Base-by-base conservation (phyloP, 2,888 invertebrate genomes). In the Phoronis australis region DNA sequence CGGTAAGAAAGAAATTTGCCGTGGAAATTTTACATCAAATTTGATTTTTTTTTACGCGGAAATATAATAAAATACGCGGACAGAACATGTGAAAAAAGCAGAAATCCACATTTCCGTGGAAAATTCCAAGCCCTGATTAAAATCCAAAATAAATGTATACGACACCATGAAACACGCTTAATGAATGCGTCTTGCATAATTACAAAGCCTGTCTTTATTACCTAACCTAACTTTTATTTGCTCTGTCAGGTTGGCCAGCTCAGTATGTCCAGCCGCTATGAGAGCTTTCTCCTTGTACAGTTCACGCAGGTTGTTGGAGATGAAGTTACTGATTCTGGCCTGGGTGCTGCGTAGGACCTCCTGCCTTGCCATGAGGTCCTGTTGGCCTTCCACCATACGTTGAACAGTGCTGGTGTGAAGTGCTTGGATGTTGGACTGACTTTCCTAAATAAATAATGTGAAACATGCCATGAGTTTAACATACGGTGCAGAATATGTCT, bases 231-330 rank as follows among this genome's bases (percentile, higher is more conserved):
- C 61, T 61, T 79, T 81, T 37, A 85, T 80, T 49, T 80, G 79
- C 55, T 79, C 78, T 1, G 83, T 81, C 78, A 84, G 79, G 20
- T 75, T 59, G 9, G 80, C 75, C 22, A 84, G 70, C 55, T 82
- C 79, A 50, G 75, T 68, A 61, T 84, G 83, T 2, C 83, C 83
- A 23, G 82, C 73, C 26, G 80, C 76, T 52, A 85, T 84, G 45
- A 84, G 67, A 35, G 80, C 78, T 65, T 83, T 84, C 65, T 85
- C 84, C 47, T 80, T 77, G n/a, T 75, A 75, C 43, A 85, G 69
- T 48, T 82, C 78, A 47, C 77, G 76, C 47, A 84, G 78, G 70
- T 84, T 85, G 44, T 76, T 72, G 39, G 81, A 78, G 4, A 84
- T 76, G 18, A 80, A 71, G 41, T 78, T 68, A 55, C 83, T 80